Conservation (phyloP, 2,797 vertebrate species). For the Arctocebus calabarensis region DNA sequence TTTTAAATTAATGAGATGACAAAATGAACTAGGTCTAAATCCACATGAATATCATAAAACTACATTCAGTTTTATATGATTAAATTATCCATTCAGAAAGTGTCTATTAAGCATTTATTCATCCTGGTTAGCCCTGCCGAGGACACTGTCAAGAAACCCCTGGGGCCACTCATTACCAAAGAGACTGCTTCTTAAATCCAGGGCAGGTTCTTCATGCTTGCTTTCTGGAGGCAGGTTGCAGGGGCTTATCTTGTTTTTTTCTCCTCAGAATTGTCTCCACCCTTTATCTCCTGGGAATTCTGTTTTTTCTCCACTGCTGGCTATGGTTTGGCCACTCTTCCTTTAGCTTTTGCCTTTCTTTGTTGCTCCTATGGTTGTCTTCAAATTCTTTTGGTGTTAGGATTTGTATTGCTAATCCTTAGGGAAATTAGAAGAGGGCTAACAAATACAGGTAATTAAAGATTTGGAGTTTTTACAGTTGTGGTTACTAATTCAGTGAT, state of each 20-base stretch:
- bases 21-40: background rate
- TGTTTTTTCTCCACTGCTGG: background rate
- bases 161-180: background rate
- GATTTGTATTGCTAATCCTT: constrained; percentile 10
- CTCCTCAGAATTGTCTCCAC: background rate
- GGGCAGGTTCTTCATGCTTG: background rate
- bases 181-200: background rate
- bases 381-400: constrained; percentile 7
- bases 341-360: background rate
- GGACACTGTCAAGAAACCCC: background rate
- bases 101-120: background rate
- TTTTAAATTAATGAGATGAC: background rate
- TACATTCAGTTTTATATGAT: constrained; percentile 9
- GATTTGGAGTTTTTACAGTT: background rate
- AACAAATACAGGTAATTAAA: background rate
- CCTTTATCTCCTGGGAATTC: background rate
- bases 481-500: background rate
- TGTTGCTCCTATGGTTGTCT: background rate
- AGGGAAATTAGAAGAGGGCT: background rate
- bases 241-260: background rate
- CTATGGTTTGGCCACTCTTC: background rate
- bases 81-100: background rate
- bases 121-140: background rate
- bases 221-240: background rate
- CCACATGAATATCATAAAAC: constrained; percentile 8